Conservation (phyloP, 1,140 invertebrate genomes). For the Rhopalosiphum maidis region DNA sequence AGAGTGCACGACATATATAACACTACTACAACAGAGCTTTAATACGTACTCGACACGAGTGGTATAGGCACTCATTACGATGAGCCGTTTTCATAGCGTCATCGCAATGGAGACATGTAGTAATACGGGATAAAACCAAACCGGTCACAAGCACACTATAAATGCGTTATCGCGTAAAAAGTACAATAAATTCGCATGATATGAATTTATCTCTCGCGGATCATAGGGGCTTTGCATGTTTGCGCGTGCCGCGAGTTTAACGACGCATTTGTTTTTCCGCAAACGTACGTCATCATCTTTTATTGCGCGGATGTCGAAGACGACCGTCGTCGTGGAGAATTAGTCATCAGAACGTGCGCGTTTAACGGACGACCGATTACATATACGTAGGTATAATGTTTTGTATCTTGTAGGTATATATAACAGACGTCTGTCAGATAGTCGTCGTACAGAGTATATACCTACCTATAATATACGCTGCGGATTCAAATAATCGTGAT, state of each 20-base stretch:
- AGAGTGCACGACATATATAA: not conserved
- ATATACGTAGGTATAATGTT: not conserved
- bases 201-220: not conserved
- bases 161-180: not conserved
- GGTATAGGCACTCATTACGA: not conserved
- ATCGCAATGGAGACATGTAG: not conserved
- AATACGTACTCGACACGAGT: not conserved
- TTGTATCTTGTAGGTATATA: not conserved
- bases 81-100: not conserved
- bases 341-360: not conserved
- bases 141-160: not conserved
- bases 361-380: not conserved
- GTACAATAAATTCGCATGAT: not conserved
- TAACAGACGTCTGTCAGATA: not conserved
- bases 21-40: not conserved
- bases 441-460: not conserved
- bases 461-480: not conserved
- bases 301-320: not conserved
- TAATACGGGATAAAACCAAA: not conserved
- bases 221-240: not conserved
- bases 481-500: not conserved
- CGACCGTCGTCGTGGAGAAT: not conserved
- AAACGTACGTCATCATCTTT: not conserved
- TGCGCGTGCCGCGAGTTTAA: not conserved
- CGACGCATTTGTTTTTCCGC: constrained; percentile 5